Conservation (phyloP, 2,797 vertebrate species). For the Paramormyrops hopkinsi region DNA sequence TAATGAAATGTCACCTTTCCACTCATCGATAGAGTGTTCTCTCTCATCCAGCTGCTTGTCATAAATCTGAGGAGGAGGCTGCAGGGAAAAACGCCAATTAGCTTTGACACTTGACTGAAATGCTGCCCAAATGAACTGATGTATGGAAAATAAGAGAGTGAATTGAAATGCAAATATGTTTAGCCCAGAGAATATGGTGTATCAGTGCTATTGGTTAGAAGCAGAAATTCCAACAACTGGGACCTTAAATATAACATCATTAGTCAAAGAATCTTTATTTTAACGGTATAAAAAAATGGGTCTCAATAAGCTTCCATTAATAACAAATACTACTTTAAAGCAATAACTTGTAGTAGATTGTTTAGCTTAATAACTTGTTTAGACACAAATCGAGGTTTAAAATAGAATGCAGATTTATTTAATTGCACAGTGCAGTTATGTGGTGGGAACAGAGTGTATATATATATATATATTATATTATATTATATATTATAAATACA, state of each 20-base stretch:
- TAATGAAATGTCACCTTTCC: constrained; percentile 82
- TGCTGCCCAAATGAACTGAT: background rate
- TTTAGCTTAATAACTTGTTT: background rate
- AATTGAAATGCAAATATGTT: background rate
- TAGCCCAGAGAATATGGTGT: background rate
- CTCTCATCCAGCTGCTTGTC: constrained; percentile 98
- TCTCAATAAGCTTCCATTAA: background rate
- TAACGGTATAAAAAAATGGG: background rate
- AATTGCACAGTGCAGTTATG: background rate
- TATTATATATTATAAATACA: background rate
- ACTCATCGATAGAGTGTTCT: constrained; percentile 98
- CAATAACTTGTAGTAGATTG: background rate
- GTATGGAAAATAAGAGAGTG: background rate
- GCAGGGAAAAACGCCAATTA: constrained; percentile 36
- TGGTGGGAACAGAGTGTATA: background rate
- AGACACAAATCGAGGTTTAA: background rate
- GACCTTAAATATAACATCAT: background rate
- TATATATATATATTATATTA: constrained; percentile 9
- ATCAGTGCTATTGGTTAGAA: background rate
- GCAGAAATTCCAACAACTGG: background rate
- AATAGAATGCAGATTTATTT: background rate
- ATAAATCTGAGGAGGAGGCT: constrained; percentile 97
- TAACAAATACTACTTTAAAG: background rate
- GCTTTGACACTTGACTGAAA: background rate
- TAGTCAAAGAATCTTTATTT: background rate